A percentile compares a stretch with the other conserved stretches of the same genome.
These are phyloP conservation scores for Noctilio leporinus DNA, from an alignment of 2,113 vertebrate species.

Conservation along the genomic window DNA sequence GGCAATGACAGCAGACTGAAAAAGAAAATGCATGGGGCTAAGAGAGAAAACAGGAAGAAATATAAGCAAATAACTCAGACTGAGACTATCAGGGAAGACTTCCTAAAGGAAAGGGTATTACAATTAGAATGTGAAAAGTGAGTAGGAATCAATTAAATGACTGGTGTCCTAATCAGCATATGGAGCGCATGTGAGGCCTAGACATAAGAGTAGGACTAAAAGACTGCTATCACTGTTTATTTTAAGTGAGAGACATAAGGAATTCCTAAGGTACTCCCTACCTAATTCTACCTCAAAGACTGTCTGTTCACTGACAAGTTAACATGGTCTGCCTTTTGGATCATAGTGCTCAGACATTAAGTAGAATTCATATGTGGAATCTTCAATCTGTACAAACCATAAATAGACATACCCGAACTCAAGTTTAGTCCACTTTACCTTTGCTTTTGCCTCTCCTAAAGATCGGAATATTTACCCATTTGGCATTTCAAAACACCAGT, in stretches of 20 bases:
- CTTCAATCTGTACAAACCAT: background rate
- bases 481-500: background rate
- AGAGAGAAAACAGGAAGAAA: background rate
- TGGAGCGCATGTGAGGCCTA: background rate
- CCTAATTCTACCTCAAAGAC: background rate
- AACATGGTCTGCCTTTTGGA: background rate
- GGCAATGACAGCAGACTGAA: background rate
- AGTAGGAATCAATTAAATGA: background rate
- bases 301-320: background rate
- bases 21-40: background rate
- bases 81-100: background rate
- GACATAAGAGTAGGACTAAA: background rate
- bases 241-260: background rate
- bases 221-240: background rate
- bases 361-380: constrained; percentile 4
- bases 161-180: background rate
- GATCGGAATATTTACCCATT: background rate
- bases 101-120: background rate
- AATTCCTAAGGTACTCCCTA: background rate
- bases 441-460: background rate
- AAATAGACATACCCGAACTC: constrained; percentile 37
- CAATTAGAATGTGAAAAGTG: background rate
- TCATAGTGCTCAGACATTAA: background rate
- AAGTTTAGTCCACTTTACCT: constrained; percentile 10
- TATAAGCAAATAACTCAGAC: background rate